Base-by-base conservation (phyloP, 2,113 vertebrate genomes). In the Acrocephalus arundinaceus region DNA sequence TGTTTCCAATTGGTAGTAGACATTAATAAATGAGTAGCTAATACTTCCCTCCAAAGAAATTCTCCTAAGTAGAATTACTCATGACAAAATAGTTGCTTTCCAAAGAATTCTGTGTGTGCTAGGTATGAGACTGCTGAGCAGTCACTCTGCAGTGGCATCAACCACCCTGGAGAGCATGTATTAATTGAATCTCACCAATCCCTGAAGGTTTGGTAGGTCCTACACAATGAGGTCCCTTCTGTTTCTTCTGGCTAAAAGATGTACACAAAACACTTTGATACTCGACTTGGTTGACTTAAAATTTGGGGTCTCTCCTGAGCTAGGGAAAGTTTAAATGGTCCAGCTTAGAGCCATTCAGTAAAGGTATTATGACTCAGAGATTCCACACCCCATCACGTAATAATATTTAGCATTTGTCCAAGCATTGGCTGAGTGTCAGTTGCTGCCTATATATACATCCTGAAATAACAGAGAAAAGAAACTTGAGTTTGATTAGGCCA, bases 21-120 rank as follows among this genome's bases (percentile, higher is more conserved):
- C 62, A 66, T 90, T 83, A 88, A 90, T 52, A 90, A 41, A 90
- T 76, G 62, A 43, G 25, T 73, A 76, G 65, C 27, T 79, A 87
- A 62, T 73, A 80, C 14, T 84, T 74, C 39, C 8, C 14, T 93
- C 46, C 37, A 51, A 82, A 62, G 37, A 85, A 68, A 54, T 21
- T 68, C 10, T 66, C 31, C 16, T 10, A 35, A 80, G 85, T 62
- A 93, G 41, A 85, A 74, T 75, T 90, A 35, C 61, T 73, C 30
- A 37, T 57, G 73, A 72, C 8, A 85, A 90, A 89, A 57, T 52
- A 6, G 6, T 39, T 68, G 25, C 22, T 24, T 72, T 70, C 23
- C 70, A 57, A 78, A 86, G 35, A 85, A 54, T 46, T 80, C 52
- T 75, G 33, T 9, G 4, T 55, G 59, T 51, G 18, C 10, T 57